Evolutionary conservation across 2,797 vertebrate genomes (phyloP).

Genomic region (Simalia tracyae): DNA sequence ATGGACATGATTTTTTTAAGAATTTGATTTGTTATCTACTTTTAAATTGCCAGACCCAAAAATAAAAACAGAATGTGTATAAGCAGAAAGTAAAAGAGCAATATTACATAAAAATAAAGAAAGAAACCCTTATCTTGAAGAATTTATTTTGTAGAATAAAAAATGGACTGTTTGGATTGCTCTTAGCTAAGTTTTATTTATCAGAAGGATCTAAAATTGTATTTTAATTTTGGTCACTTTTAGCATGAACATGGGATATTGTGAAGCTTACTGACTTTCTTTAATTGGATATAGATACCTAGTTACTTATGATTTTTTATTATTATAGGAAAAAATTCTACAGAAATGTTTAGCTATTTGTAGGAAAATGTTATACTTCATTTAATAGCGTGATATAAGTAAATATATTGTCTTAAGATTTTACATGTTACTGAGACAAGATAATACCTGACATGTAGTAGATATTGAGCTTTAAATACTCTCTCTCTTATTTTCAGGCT

Average conservation of each 20-base stretch:
- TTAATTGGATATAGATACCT: background rate
- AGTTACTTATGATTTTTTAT: background rate
- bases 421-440: background rate
- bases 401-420: background rate
- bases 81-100: slow-evolving; percentile 66
- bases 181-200: slow-evolving; percentile 32
- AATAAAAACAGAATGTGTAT: slow-evolving; percentile 75
- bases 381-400: background rate
- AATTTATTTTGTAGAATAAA: slow-evolving; percentile 30
- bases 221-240: slow-evolving; percentile 37
- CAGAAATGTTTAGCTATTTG: background rate
- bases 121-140: slow-evolving; percentile 56
- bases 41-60: slow-evolving; percentile 83
- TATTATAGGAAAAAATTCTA: background rate
- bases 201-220: slow-evolving; percentile 41
- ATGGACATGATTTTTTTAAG: slow-evolving; percentile 73
- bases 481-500: background rate
- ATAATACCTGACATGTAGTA: background rate
- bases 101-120: slow-evolving; percentile 42
- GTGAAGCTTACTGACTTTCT: slow-evolving; percentile 32
- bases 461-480: background rate
- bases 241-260: slow-evolving; percentile 49
- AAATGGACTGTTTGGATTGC: slow-evolving; percentile 32
- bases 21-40: slow-evolving; percentile 62
- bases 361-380: no score